A percentile compares a stretch with the other conserved stretches of the same genome.
Evolutionary conservation across 2,888 invertebrate genomes (phyloP).

Genomic region (Harpagoxenus sublaevis): DNA sequence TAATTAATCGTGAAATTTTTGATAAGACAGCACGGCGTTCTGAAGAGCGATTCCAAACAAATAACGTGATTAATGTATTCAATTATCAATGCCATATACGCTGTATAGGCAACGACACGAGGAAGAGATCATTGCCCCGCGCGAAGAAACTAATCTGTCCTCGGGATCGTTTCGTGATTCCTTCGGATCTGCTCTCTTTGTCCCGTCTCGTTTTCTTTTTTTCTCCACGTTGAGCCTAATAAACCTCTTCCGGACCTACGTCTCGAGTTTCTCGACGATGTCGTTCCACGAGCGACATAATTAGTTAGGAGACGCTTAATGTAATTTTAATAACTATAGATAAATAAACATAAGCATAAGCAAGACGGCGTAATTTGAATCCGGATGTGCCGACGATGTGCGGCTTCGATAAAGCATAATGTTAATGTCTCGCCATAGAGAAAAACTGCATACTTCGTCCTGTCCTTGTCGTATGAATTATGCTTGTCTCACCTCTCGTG

Average conservation of each 20-base stretch:
- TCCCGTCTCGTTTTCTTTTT: slow-evolving; percentile 10
- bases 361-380: slow-evolving; percentile 85
- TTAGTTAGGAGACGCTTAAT: slow-evolving; percentile 82
- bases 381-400: slow-evolving; percentile 85
- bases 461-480: slow-evolving; percentile 28
- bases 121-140: slow-evolving; percentile 60
- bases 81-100: background rate
- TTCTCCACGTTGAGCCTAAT: slow-evolving; percentile 34
- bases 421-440: slow-evolving; percentile 78
- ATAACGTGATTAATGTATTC: slow-evolving; percentile 18
- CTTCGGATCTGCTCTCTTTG: slow-evolving; percentile 43
- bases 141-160: slow-evolving; percentile 61
- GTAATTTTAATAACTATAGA: slow-evolving; percentile 86
- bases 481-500: slow-evolving; percentile 51
- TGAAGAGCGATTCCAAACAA: background rate
- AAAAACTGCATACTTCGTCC: slow-evolving; percentile 58
- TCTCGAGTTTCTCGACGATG: slow-evolving; percentile 55
- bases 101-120: background rate
- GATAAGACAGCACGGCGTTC: background rate
- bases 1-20: background rate
- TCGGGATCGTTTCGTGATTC: slow-evolving; percentile 64
- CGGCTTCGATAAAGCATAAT: slow-evolving; percentile 84
- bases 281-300: slow-evolving; percentile 74
- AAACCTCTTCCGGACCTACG: slow-evolving; percentile 67
- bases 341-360: slow-evolving; percentile 86